These are phyloP conservation scores for Aegotheles bennettii DNA, from an alignment of 2,113 vertebrate species.

Conservation along the genomic window DNA sequence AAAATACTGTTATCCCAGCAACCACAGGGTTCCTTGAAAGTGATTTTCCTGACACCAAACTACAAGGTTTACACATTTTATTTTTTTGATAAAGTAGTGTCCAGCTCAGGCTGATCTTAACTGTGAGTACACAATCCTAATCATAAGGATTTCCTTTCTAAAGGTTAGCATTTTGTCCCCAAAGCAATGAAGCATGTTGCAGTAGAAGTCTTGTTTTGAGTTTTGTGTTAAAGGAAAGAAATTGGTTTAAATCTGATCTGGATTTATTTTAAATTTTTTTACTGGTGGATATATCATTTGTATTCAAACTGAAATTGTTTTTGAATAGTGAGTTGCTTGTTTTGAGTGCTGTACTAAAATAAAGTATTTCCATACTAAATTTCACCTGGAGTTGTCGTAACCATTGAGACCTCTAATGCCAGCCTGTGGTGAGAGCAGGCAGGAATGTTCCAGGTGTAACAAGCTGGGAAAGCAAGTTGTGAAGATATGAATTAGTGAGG, in stretches of 20 bases:
- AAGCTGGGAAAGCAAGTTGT: background rate
- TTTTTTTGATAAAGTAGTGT: conserved; percentile 8
- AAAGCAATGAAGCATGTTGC: background rate
- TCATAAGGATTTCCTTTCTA: conserved; percentile 16
- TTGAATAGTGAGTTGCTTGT: background rate
- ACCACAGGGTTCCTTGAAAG: background rate
- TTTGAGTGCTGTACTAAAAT: background rate
- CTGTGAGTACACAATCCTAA: background rate
- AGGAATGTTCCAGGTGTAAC: background rate
- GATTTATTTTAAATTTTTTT: background rate
- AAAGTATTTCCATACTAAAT: background rate
- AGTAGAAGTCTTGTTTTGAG: background rate
- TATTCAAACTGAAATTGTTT: background rate
- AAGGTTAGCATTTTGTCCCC: conserved; percentile 20
- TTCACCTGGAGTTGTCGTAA: background rate
- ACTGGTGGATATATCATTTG: background rate
- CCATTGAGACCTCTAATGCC: background rate
- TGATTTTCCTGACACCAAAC: background rate
- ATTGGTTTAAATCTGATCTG: background rate
- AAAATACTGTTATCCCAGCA: background rate
- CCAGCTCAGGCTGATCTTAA: background rate
- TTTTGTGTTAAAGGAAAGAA: background rate
- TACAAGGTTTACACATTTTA: background rate
- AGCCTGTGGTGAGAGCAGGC: background rate
- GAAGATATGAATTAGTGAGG: background rate